These are phyloP conservation scores for Dryocosmus kuriphilus DNA, from an alignment of 2,888 invertebrate genomes.

Conservation along the genomic window DNA sequence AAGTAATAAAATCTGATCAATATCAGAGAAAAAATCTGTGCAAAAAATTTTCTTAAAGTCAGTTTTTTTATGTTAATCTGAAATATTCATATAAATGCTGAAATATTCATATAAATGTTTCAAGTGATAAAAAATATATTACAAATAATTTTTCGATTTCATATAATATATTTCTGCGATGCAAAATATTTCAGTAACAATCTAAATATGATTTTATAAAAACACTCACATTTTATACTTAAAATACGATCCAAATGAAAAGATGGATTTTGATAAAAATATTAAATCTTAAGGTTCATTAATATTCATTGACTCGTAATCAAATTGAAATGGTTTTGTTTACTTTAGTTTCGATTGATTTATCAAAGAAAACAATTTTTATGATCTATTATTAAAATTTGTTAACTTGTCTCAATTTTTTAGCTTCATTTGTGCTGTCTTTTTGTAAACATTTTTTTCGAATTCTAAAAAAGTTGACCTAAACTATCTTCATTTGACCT, in stretches of 20 bases:
- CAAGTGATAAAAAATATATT: neutral
- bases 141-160: too few species aligned
- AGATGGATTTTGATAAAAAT: neutral
- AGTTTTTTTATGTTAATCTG: neutral
- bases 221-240: too few species aligned
- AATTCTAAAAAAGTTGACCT: neutral
- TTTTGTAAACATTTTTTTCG: neutral
- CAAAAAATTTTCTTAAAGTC: neutral
- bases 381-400: too few species aligned
- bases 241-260: neutral
- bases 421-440: neutral
- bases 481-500: neutral
- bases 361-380: neutral
- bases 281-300: neutral
- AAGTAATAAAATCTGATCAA: slow-evolving; percentile 31
- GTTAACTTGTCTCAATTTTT: too few species aligned
- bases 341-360: neutral
- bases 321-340: neutral
- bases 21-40: neutral
- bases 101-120: neutral
- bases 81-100: neutral
- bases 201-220: too few species aligned
- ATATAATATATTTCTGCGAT: too few species aligned
- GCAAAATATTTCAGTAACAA: too few species aligned
- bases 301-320: neutral